Conservation (phyloP, 2,888 invertebrate species). For the Cephus runcator region DNA sequence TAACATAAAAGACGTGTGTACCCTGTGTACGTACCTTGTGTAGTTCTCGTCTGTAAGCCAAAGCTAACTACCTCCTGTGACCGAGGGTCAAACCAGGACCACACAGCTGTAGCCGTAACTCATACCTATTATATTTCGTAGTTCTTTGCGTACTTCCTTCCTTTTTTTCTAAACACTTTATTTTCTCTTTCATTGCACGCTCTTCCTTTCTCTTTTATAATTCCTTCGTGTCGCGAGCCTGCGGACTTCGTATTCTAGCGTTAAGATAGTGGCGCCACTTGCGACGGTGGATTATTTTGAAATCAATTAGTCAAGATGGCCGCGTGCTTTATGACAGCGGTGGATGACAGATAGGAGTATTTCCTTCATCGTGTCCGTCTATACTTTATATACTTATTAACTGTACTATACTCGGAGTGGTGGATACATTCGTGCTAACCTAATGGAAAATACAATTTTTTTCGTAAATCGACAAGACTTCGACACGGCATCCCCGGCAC, state of each 20-base stretch:
- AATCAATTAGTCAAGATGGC: background rate
- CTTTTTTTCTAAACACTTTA: conserved; percentile 9
- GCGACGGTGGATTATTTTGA: background rate
- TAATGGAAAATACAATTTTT: background rate
- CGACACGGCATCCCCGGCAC: background rate
- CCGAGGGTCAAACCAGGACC: conserved; percentile 42
- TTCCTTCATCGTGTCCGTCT: background rate
- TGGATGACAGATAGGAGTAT: background rate
- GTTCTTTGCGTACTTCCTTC: conserved; percentile 13
- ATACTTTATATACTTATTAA: background rate
- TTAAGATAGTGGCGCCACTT: background rate
- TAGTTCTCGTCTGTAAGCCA: background rate
- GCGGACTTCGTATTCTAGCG: background rate
- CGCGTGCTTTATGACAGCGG: background rate
- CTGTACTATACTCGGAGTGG: background rate
- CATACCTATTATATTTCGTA: conserved; percentile 43
- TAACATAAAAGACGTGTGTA: background rate
- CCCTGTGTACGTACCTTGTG: background rate
- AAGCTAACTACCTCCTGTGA: conserved; percentile 29
- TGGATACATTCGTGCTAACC: background rate
- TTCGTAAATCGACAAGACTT: background rate
- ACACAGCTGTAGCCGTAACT: conserved; percentile 46
- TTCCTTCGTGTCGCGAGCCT: background rate
- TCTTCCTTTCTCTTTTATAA: conserved; percentile 4
- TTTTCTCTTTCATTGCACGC: background rate